Percentiles rank a stretch among this genome's conserved stretches.
Evolutionary conservation across 2,797 vertebrate species (phyloP).

Genomic region (Gastrophryne carolinensis): DNA sequence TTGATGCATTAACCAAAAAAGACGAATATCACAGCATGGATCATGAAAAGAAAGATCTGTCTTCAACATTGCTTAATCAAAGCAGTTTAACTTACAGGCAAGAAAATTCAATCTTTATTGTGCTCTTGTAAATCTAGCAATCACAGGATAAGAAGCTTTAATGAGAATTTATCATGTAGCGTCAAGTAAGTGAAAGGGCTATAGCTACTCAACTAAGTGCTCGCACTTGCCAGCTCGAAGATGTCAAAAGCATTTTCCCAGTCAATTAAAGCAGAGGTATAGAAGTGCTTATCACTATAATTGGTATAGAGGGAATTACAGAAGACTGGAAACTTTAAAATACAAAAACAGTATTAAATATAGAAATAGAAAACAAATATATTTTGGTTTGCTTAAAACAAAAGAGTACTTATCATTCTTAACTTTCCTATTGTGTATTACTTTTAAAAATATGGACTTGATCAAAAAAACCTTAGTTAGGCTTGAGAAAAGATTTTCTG

Average conservation of each 20-base stretch:
- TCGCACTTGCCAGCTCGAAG: conserved; percentile 27
- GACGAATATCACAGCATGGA: conserved; percentile 15
- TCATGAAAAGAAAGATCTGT: not conserved
- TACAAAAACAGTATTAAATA: too few relatives aligned
- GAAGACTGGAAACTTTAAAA: too few relatives aligned
- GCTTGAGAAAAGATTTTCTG: too few relatives aligned
- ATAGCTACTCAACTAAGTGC: conserved; percentile 29
- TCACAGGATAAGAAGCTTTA: conserved; percentile 36
- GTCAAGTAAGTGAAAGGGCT: conserved; percentile 23
- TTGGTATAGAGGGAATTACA: not conserved
- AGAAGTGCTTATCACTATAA: not conserved
- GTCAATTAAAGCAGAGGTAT: conserved; percentile 8
- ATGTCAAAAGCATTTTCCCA: conserved; percentile 26
- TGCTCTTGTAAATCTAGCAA: conserved; percentile 38
- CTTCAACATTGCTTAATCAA: conserved; percentile 27
- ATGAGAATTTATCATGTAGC: conserved; percentile 36
- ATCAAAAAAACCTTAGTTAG: too few relatives aligned
- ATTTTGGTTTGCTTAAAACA: too few relatives aligned
- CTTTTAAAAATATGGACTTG: too few relatives aligned
- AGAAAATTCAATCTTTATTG: conserved; percentile 37
- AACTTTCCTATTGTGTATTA: too few relatives aligned
- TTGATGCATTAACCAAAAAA: not conserved
- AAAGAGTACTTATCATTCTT: too few relatives aligned
- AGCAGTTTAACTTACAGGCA: conserved; percentile 35
- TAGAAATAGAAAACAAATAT: too few relatives aligned